Evolutionary conservation across 2,797 vertebrate species (phyloP).

Genomic region (Chloroceryle amazona): DNA sequence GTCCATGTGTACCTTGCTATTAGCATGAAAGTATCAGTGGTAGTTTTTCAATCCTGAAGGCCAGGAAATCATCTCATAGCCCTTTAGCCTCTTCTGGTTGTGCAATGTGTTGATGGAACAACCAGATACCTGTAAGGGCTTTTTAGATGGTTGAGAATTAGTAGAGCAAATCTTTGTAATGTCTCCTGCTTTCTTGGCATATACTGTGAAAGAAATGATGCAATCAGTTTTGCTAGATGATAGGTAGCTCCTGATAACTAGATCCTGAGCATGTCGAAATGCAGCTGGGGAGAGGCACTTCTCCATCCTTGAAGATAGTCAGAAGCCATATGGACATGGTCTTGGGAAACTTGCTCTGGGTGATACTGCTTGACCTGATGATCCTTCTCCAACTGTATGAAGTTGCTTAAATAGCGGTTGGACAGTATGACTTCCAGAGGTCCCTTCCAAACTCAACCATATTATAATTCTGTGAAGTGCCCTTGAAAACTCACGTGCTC

Average conservation of each 20-base stretch:
- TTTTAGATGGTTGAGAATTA: background rate
- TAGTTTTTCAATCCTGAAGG: background rate
- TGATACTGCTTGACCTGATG: background rate
- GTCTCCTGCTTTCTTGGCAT: background rate
- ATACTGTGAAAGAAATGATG: background rate
- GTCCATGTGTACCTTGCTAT: background rate
- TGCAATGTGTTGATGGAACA: background rate
- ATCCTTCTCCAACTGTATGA: background rate
- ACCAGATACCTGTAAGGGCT: background rate
- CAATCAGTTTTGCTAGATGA: background rate
- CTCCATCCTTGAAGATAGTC: background rate
- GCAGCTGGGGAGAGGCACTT: background rate
- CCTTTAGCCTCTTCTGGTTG: background rate
- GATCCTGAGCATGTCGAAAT: background rate
- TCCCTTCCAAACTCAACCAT: background rate
- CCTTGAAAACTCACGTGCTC: background rate
- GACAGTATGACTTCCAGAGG: background rate
- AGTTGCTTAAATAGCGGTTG: background rate
- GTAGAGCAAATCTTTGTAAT: background rate
- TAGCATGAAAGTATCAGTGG: background rate
- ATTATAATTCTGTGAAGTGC: background rate
- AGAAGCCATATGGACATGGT: background rate
- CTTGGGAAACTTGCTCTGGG: background rate
- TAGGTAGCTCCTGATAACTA: background rate
- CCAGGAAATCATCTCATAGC: background rate